Conservation (phyloP, 2,888 invertebrate genomes). For the Campaea margaritaria region DNA sequence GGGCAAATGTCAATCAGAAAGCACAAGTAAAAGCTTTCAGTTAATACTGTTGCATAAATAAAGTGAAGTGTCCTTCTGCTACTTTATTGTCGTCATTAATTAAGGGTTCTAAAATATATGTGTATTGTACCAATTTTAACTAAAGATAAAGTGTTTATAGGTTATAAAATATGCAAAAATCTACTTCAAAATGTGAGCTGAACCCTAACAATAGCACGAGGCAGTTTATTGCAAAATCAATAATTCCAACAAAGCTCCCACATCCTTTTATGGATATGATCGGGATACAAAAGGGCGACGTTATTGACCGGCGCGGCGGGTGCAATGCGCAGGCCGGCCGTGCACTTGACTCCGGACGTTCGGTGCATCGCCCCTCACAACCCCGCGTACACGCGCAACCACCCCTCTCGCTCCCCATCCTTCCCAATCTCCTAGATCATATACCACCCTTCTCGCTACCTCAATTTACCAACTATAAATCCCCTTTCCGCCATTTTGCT, state of each 20-base stretch:
- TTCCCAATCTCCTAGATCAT: constrained; percentile 38
- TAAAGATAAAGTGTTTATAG: no score
- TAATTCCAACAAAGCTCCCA: constrained; percentile 13
- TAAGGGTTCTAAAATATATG: no score
- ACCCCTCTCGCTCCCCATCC: constrained; percentile 43
- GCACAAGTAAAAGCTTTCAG: no score
- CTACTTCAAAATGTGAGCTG: neutral
- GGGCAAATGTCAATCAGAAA: constrained; percentile 2
- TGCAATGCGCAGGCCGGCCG: constrained; percentile 71
- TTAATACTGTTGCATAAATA: no score
- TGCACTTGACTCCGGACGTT: constrained; percentile 76
- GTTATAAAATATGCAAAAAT: no score
- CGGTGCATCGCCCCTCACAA: constrained; percentile 73
- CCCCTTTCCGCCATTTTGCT: constrained; percentile 34
- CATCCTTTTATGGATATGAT: constrained; percentile 24
- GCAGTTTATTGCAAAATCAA: constrained; percentile 24
- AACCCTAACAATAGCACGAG: neutral
- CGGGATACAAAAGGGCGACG: constrained; percentile 42
- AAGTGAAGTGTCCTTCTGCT: no score
- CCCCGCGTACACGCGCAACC: constrained; percentile 53
- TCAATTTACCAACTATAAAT: constrained; percentile 41
- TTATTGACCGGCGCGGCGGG: constrained; percentile 76
- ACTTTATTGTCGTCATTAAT: no score
- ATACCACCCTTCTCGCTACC: constrained; percentile 34
- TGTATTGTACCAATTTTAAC: no score